phyloP scores from a whole-genome alignment of 2,888 invertebrate genomes.

The Amiota mariae region DNA sequence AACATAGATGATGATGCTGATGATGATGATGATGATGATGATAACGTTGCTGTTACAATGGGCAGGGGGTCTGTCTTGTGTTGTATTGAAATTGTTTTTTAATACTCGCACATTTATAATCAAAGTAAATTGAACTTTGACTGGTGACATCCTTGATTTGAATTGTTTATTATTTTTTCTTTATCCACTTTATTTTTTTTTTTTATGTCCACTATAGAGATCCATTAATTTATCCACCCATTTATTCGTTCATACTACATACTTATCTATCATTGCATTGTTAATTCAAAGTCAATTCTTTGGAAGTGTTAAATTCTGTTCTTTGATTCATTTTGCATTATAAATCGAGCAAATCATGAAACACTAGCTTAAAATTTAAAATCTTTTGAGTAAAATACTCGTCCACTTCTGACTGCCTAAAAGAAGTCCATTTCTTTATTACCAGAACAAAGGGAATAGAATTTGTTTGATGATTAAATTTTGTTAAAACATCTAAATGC shows the following conservation, averaged over 20 bases:
- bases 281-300: background rate
- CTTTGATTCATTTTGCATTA: background rate
- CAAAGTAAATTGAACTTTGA: constrained; percentile 1
- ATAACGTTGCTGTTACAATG: background rate
- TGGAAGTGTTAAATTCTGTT: background rate
- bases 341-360: too few species aligned
- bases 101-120: constrained; percentile 59
- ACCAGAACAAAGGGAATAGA: too few species aligned
- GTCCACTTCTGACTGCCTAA: too few species aligned
- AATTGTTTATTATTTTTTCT: background rate
- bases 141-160: constrained; percentile 1
- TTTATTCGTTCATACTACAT: too few species aligned
- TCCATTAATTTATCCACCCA: background rate
- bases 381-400: too few species aligned
- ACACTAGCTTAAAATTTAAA: too few species aligned
- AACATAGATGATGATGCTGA: constrained; percentile 36
- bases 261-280: background rate
- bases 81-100: constrained; percentile 64
- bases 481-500: background rate
- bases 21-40: constrained; percentile 28
- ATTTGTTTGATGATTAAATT: too few species aligned
- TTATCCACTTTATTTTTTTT: background rate
- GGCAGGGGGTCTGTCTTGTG: background rate
- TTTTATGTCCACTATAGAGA: background rate
- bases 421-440: too few species aligned